Evolutionary conservation across 2,888 invertebrate species (phyloP).

Genomic region (Diaphora mendica): DNA sequence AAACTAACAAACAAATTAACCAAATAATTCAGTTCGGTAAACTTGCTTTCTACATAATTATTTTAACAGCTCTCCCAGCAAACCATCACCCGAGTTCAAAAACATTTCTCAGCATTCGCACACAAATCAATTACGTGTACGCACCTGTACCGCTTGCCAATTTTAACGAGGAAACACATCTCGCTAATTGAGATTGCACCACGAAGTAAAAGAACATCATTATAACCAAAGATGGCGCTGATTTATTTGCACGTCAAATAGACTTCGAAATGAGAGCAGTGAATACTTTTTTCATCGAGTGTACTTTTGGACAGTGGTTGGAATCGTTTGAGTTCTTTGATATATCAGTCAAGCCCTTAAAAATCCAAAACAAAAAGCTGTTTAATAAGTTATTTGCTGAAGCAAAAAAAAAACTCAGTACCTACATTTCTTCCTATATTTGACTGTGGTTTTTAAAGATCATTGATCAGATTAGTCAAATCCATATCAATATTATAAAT

Average conservation of each 20-base stretch:
- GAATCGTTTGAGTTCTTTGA: not conserved
- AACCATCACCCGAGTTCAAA: constrained; percentile 5
- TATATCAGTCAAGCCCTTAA: not conserved
- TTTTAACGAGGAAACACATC: constrained; percentile 84
- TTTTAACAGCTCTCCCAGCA: constrained; percentile 12
- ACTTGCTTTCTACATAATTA: constrained; percentile 15
- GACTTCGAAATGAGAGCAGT: constrained; percentile 76
- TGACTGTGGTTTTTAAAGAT: too few relatives aligned
- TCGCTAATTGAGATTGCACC: constrained; percentile 85
- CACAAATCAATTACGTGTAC: constrained; percentile 59
- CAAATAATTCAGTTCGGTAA: constrained; percentile 8
- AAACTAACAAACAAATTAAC: constrained; percentile 7
- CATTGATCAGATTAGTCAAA: not conserved
- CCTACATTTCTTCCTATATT: not conserved
- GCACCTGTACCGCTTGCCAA: constrained; percentile 68
- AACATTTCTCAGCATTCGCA: constrained; percentile 24
- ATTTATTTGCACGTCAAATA: constrained; percentile 83
- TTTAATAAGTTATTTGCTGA: not conserved
- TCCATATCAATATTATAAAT: not conserved
- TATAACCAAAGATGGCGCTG: constrained; percentile 79
- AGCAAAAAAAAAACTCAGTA: not conserved
- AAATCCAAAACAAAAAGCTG: not conserved
- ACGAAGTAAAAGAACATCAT: constrained; percentile 74
- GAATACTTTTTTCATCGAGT: constrained; percentile 59
- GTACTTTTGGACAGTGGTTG: constrained; percentile 48